Conservation (phyloP, 2,113 vertebrate species). For the Paramisgurnus dabryanus region DNA sequence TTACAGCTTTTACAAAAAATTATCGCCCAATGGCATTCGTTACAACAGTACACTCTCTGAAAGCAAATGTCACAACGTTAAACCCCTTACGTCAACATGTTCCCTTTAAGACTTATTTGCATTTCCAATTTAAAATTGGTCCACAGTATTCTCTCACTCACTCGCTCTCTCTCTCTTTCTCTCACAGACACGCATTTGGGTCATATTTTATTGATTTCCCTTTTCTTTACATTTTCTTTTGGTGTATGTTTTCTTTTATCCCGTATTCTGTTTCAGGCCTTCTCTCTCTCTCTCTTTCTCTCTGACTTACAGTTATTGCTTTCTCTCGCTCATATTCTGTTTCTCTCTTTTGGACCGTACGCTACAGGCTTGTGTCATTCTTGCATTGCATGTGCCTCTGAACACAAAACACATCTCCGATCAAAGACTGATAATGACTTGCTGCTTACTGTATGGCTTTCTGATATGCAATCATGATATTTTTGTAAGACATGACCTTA, state of each 20-base stretch:
- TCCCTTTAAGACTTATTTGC: neutral
- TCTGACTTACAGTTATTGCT: constrained; percentile 8
- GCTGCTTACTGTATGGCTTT: constrained; percentile 42
- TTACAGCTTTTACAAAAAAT: constrained; percentile 83
- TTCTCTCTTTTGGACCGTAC: neutral
- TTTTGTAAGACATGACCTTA: neutral
- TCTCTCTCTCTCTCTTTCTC: constrained; percentile 9
- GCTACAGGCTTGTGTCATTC: constrained; percentile 34
- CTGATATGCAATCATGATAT: constrained; percentile 44
- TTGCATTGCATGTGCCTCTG: constrained; percentile 26
- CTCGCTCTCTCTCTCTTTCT: neutral
- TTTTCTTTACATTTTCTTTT: constrained; percentile 60
- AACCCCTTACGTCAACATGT: neutral
- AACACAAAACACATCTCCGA: constrained; percentile 2
- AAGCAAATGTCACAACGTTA: neutral
- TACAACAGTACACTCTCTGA: constrained; percentile 66
- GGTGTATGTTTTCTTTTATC: neutral
- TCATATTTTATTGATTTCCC: constrained; percentile 29
- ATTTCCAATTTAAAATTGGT: constrained; percentile 22
- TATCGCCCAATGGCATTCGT: constrained; percentile 74
- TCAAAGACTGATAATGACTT: neutral
- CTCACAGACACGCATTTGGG: neutral
- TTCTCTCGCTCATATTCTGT: neutral
- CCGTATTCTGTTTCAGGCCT: constrained; percentile 1
- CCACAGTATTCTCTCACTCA: neutral